These are phyloP conservation scores for Chamaea fasciata DNA, from an alignment of 2,113 vertebrate genomes.

Conservation along the genomic window DNA sequence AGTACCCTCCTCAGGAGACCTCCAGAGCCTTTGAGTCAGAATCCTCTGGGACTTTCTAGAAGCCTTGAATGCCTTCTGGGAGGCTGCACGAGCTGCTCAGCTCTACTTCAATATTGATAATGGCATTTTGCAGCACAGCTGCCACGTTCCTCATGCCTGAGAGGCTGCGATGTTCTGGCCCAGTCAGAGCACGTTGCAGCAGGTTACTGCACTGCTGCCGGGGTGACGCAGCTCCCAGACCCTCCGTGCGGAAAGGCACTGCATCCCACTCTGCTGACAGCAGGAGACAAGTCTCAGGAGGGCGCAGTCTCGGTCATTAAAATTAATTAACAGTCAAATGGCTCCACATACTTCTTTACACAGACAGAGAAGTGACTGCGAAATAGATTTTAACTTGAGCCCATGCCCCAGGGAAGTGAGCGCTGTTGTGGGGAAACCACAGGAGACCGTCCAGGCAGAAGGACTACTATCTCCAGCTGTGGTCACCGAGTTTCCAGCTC, in stretches of 20 bases:
- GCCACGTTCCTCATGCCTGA: neutral
- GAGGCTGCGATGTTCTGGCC: neutral
- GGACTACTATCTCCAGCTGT: conserved; percentile 23
- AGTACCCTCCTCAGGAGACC: neutral
- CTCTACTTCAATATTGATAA: neutral
- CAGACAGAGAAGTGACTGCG: neutral
- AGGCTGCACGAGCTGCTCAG: neutral
- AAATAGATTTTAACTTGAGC: neutral
- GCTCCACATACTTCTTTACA: neutral
- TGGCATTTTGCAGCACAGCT: neutral
- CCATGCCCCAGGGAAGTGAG: conserved; percentile 8
- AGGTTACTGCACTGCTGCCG: neutral
- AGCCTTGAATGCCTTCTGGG: neutral
- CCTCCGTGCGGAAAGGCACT: neutral
- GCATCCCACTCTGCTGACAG: neutral
- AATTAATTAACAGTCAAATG: conserved; percentile 15
- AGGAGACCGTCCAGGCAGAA: conserved; percentile 11
- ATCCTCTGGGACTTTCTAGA: neutral
- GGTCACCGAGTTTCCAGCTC: neutral
- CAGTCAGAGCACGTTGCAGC: rapidly evolving
- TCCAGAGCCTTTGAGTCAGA: neutral
- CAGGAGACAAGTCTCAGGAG: neutral
- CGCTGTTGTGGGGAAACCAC: neutral
- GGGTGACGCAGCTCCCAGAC: neutral
- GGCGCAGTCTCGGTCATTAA: neutral